Evolutionary conservation across 2,888 invertebrate species (phyloP).

Genomic region (Ochropleura leucogaster): DNA sequence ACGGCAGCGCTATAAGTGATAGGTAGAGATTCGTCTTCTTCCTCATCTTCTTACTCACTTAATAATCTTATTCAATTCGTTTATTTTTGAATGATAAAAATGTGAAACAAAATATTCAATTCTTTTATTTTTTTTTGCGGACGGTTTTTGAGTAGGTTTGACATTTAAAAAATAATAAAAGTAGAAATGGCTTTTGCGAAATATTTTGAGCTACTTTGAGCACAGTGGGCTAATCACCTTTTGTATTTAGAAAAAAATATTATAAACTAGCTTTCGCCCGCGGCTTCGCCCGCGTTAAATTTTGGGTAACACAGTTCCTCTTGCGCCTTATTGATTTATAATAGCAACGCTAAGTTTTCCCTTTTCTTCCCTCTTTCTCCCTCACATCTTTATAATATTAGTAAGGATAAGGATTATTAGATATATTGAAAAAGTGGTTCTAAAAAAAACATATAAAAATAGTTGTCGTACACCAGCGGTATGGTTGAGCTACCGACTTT

Average conservation of each 20-base stretch:
- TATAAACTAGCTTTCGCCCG: no score
- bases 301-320: no score
- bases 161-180: background rate
- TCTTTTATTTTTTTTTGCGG: background rate
- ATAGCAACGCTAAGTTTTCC: no score
- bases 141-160: background rate
- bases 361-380: no score
- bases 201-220: background rate
- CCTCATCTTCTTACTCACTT: background rate
- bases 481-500: background rate
- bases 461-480: background rate
- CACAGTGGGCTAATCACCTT: slow-evolving; percentile 30
- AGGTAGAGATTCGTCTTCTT: background rate
- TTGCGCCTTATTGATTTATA: no score
- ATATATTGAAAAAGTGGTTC: background rate
- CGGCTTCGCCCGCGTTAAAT: no score
- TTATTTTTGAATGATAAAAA: background rate
- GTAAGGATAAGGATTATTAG: no score
- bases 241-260: slow-evolving; percentile 30
- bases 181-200: background rate
- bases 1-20: slow-evolving; percentile 1
- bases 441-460: background rate
- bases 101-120: background rate
- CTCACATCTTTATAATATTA: no score
- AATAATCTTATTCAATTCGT: background rate